A percentile compares a stretch with the other conserved stretches of the same genome.
Evolutionary conservation across 2,888 invertebrate genomes (phyloP).

Genomic region (Amblyjoppa proteus): DNA sequence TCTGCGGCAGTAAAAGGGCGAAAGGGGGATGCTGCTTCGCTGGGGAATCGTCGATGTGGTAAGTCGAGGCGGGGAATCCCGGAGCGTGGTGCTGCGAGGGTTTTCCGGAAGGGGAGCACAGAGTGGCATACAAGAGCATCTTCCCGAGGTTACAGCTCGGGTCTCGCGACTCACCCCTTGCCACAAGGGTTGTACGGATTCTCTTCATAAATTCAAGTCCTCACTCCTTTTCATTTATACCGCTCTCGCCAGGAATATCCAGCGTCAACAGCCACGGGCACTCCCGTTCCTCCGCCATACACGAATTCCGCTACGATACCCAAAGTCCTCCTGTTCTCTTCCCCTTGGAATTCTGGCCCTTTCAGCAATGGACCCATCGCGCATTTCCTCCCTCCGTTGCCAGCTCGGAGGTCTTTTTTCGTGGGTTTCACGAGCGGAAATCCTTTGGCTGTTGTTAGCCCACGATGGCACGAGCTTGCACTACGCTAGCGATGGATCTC

Average conservation of each 20-base stretch:
- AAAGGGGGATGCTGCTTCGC: not conserved
- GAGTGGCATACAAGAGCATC: not conserved
- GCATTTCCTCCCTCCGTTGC: not conserved
- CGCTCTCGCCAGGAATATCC: constrained; percentile 26
- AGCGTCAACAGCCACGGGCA: not conserved
- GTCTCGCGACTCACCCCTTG: constrained; percentile 3
- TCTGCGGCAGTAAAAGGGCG: not conserved
- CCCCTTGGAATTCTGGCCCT: not conserved
- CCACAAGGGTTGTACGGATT: constrained; percentile 43
- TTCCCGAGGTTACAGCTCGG: constrained; percentile 14
- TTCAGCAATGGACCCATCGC: not conserved
- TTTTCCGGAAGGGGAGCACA: constrained; percentile 3
- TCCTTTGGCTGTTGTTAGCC: constrained; percentile 10
- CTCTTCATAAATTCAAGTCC: constrained; percentile 55
- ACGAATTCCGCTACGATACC: not conserved
- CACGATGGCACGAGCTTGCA: constrained; percentile 29
- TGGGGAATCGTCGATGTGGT: constrained; percentile 7
- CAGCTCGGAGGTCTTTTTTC: not conserved
- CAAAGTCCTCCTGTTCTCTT: not conserved
- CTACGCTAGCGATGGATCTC: constrained; percentile 16
- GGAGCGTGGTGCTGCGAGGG: not conserved
- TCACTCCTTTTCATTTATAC: constrained; percentile 52
- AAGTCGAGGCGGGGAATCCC: constrained; percentile 11
- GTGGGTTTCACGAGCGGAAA: not conserved
- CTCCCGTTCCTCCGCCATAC: constrained; percentile 1